phyloP scores from a whole-genome alignment of 2,797 vertebrate species.

The Halcyon chelicuti region DNA sequence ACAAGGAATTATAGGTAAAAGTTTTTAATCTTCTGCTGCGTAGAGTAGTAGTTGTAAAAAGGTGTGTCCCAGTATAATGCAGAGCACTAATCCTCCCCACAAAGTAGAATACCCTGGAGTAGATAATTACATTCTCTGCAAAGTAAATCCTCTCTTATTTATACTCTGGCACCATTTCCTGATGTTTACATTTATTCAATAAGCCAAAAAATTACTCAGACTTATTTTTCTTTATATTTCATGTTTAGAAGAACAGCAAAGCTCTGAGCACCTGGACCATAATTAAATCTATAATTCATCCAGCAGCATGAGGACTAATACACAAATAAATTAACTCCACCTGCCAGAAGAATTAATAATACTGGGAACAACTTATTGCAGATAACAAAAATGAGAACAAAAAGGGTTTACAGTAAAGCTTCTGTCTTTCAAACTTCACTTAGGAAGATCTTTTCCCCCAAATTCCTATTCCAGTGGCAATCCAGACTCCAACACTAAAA shows the following conservation, averaged over 20 bases:
- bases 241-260: conserved; percentile 8
- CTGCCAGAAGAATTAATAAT: conserved; percentile 39
- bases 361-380: neutral
- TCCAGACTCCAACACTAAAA: neutral
- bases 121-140: neutral
- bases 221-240: conserved; percentile 42
- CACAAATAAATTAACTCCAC: conserved; percentile 47
- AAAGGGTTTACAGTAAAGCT: neutral
- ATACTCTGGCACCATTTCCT: neutral
- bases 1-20: neutral
- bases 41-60: neutral
- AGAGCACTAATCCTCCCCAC: conserved; percentile 8
- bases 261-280: conserved; percentile 35
- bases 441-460: neutral
- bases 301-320: conserved; percentile 22
- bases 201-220: conserved; percentile 47
- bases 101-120: neutral
- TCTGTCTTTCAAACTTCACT: neutral
- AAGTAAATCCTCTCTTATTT: conserved; percentile 49
- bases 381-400: neutral
- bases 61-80: neutral
- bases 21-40: neutral
- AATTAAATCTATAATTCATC: conserved; percentile 63
- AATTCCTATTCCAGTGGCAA: neutral
- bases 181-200: conserved; percentile 34